A percentile compares a stretch with the other conserved stretches of the same genome.
Evolutionary conservation across 2,888 invertebrate genomes (phyloP).

Genomic region (Patella ulyssiponensis): DNA sequence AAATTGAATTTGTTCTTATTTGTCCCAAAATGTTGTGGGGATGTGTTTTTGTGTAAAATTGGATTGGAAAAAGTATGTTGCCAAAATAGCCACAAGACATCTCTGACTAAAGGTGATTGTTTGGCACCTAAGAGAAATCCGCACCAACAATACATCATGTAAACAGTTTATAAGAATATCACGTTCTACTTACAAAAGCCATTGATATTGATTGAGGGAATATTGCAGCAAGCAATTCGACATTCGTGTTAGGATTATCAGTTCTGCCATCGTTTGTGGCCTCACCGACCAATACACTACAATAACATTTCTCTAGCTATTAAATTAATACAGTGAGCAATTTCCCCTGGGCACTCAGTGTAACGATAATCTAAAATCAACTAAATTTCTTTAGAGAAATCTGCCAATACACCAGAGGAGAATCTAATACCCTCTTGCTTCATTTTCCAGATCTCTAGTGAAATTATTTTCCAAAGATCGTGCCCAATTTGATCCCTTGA

Average conservation of each 20-base stretch:
- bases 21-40: too few relatives aligned
- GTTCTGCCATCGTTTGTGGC: neutral
- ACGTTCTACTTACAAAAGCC: too few relatives aligned
- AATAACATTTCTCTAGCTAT: constrained; percentile 5
- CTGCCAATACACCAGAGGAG: constrained; percentile 6
- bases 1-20: too few relatives aligned
- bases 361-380: constrained; percentile 1
- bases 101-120: too few relatives aligned
- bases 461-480: neutral
- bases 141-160: too few relatives aligned
- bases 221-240: neutral
- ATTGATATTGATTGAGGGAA: too few relatives aligned
- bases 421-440: constrained; percentile 1
- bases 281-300: neutral
- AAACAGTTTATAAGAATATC: too few relatives aligned
- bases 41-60: too few relatives aligned
- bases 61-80: too few relatives aligned
- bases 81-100: too few relatives aligned
- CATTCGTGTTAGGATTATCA: neutral
- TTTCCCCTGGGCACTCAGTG: neutral
- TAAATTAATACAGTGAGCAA: neutral
- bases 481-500: neutral
- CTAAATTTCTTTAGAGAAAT: constrained; percentile 1
- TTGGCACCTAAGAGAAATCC: too few relatives aligned
- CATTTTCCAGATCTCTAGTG: neutral